phyloP scores from a whole-genome alignment of 2,888 invertebrate species.

The Matsumyia berberina region DNA sequence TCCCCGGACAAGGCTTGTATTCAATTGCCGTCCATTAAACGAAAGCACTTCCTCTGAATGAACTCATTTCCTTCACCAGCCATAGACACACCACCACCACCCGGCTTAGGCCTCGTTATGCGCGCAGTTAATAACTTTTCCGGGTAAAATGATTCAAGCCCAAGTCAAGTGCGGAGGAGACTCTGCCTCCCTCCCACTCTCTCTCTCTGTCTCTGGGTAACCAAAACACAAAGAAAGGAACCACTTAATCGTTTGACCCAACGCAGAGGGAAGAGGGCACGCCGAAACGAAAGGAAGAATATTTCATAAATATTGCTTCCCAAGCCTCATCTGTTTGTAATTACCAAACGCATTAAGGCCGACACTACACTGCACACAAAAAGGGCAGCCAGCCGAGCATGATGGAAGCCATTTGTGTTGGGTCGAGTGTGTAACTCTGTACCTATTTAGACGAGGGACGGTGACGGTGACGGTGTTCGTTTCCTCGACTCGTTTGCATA shows the following conservation, averaged over 20 bases:
- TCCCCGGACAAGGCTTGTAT: slow-evolving; percentile 27
- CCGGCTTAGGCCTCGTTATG: slow-evolving; percentile 58
- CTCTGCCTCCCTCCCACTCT: too few relatives aligned
- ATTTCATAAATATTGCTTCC: slow-evolving; percentile 67
- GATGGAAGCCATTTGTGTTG: slow-evolving; percentile 23
- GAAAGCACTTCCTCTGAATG: slow-evolving; percentile 57
- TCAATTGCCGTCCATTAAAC: slow-evolving; percentile 61
- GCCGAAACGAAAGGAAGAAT: slow-evolving; percentile 36
- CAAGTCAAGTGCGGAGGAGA: slow-evolving; percentile 39
- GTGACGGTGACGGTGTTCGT: slow-evolving; percentile 30
- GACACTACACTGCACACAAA: slow-evolving; percentile 62
- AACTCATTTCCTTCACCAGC: slow-evolving; percentile 52
- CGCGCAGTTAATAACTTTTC: slow-evolving; percentile 72
- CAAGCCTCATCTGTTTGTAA: slow-evolving; percentile 76
- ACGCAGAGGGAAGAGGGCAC: neutral
- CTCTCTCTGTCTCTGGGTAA: neutral
- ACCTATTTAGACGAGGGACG: neutral
- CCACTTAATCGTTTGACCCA: slow-evolving; percentile 68
- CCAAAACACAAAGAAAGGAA: slow-evolving; percentile 49
- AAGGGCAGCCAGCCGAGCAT: slow-evolving; percentile 20
- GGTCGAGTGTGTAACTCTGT: neutral
- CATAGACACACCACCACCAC: slow-evolving; percentile 20
- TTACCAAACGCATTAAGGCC: slow-evolving; percentile 75
- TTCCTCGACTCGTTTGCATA: slow-evolving; percentile 70
- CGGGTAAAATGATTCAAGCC: slow-evolving; percentile 66